Percentiles rank a stretch among this genome's conserved stretches.
phyloP scores from a whole-genome alignment of 2,888 invertebrate genomes.

The Stegana nigrithorax region DNA sequence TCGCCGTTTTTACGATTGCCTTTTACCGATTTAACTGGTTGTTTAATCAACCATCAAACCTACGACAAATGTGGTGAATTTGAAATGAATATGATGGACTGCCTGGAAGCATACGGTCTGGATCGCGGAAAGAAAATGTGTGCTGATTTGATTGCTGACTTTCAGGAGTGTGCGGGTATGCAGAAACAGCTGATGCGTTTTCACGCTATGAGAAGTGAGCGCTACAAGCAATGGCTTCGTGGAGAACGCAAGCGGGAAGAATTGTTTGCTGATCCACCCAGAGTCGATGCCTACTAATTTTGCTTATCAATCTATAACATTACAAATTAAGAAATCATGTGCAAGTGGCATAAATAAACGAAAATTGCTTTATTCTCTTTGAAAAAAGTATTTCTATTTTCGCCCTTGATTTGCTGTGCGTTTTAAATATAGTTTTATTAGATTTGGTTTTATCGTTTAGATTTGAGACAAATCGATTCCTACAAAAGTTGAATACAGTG shows the following conservation, averaged over 20 bases:
- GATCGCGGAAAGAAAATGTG: conserved; percentile 77
- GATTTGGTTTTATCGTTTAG: too few species aligned
- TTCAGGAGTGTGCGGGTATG: conserved; percentile 76
- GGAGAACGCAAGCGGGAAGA: conserved; percentile 73
- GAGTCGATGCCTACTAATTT: conserved; percentile 74
- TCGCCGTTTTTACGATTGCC: conserved; percentile 78
- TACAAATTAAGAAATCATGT: too few species aligned
- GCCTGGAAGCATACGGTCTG: conserved; percentile 83
- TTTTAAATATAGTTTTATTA: too few species aligned
- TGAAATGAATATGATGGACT: conserved; percentile 80
- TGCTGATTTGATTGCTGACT: conserved; percentile 74
- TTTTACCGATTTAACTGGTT: conserved; percentile 78
- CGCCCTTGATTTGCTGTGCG: too few species aligned
- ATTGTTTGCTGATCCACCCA: conserved; percentile 71
- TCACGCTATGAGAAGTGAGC: conserved; percentile 74
- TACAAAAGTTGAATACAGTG: too few species aligned
- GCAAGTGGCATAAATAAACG: too few species aligned
- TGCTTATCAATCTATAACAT: too few species aligned
- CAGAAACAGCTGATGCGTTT: conserved; percentile 74
- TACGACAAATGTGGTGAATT: conserved; percentile 75
- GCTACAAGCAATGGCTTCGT: conserved; percentile 72
- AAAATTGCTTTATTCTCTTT: too few species aligned
- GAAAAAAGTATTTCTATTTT: too few species aligned
- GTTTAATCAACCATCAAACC: conserved; percentile 75
- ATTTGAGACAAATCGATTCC: too few species aligned